Conservation (phyloP, 2,888 invertebrate genomes). For the Dusona sp. region DNA sequence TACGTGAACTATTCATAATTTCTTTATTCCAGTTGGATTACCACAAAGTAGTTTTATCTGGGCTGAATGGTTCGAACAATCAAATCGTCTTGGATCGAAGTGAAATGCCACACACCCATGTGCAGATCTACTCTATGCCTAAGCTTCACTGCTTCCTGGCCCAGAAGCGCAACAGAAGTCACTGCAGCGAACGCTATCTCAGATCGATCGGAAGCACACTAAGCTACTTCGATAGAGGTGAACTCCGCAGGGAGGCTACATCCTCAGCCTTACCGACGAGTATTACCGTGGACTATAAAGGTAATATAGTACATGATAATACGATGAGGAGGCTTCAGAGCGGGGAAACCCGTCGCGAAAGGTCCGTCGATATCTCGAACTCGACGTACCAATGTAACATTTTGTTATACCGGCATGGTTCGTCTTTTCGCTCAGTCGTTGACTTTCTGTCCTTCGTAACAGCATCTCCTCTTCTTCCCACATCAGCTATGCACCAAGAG, state of each 20-base stretch:
- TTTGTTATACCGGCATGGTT: constrained; percentile 20
- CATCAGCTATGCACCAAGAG: constrained; percentile 40
- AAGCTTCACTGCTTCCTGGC: constrained; percentile 60
- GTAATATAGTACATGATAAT: constrained; percentile 62
- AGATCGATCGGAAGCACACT: constrained; percentile 65
- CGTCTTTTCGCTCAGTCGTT: constrained; percentile 21
- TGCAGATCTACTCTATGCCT: constrained; percentile 18
- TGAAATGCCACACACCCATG: constrained; percentile 50
- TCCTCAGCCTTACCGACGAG: constrained; percentile 29
- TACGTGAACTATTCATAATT: not conserved
- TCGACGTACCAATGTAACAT: constrained; percentile 47
- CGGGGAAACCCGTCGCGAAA: constrained; percentile 41
- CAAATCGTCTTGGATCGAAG: constrained; percentile 33
- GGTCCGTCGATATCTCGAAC: constrained; percentile 61
- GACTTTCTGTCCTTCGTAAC: not conserved
- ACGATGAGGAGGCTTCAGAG: constrained; percentile 11
- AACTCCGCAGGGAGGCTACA: constrained; percentile 46
- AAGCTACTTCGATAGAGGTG: constrained; percentile 52
- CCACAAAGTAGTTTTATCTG: not conserved
- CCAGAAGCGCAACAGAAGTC: constrained; percentile 63
- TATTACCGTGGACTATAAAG: constrained; percentile 46
- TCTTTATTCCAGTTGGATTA: constrained; percentile 1
- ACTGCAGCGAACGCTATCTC: constrained; percentile 60
- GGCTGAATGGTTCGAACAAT: constrained; percentile 32
- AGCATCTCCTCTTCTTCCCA: constrained; percentile 34